Conservation (phyloP, 2,888 invertebrate species). For the Stenchaetothrips biformis region DNA sequence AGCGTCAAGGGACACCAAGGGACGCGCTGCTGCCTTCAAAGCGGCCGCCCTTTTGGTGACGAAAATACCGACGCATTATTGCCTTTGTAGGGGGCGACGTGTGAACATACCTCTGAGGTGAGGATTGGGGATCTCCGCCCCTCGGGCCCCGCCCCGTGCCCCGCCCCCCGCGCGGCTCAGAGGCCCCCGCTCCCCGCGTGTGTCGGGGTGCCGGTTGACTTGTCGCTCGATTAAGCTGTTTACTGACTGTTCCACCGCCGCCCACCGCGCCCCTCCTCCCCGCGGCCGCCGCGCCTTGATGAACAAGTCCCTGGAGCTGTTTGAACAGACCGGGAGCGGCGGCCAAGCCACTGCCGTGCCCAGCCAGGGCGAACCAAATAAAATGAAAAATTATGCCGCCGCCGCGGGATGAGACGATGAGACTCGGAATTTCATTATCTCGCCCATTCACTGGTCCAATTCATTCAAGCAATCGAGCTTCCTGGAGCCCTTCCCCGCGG, state of each 20-base stretch:
- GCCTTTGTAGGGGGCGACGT: constrained; percentile 12
- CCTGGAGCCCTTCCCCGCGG: background rate
- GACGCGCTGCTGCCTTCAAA: background rate
- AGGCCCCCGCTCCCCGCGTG: background rate
- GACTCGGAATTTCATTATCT: constrained; percentile 16
- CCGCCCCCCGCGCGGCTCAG: background rate
- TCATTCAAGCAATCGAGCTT: background rate
- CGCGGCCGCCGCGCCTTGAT: background rate
- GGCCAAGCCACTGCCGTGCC: background rate
- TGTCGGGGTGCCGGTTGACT: background rate
- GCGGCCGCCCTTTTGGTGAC: constrained; percentile 15
- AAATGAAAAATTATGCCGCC: background rate
- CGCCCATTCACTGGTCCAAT: background rate
- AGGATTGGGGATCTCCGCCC: background rate
- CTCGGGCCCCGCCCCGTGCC: background rate
- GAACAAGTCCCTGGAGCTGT: background rate
- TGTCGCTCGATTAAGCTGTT: constrained; percentile 24
- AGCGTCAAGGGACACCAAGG: background rate
- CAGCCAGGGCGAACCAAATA: background rate
- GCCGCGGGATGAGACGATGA: background rate
- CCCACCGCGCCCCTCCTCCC: constrained; percentile 2
- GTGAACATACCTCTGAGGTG: constrained; percentile 24
- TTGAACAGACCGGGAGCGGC: background rate
- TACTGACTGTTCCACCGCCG: constrained; percentile 10
- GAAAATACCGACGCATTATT: constrained; percentile 16